Conservation (phyloP, 2,113 vertebrate species). For the Pachyramphus minor region DNA sequence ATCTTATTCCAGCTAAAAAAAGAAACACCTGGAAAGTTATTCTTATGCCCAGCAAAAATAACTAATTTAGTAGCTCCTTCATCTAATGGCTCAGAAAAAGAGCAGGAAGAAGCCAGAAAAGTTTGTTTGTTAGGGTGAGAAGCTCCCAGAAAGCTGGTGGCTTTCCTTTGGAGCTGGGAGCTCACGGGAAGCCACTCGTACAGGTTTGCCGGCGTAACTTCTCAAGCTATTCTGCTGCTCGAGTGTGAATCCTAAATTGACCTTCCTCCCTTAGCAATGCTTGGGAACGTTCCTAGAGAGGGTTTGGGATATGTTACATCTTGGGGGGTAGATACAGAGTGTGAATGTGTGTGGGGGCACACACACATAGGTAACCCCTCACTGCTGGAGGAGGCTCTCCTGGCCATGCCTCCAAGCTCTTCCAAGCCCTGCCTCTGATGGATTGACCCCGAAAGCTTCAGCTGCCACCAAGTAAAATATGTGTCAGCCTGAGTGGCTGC, state of each 20-base stretch:
- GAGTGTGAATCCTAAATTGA: slow-evolving; percentile 28
- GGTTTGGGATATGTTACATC: not conserved
- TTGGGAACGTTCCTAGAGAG: not conserved
- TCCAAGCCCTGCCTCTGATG: not conserved
- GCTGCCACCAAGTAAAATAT: not conserved
- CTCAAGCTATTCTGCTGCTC: not conserved
- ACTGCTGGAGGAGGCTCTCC: not conserved
- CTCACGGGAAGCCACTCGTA: not conserved
- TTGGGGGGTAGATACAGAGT: fast-evolving
- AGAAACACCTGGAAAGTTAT: slow-evolving; percentile 74
- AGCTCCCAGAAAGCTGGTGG: not conserved
- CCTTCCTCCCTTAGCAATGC: not conserved
- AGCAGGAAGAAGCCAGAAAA: not conserved
- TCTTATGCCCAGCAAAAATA: slow-evolving; percentile 58
- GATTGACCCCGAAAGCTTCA: not conserved
- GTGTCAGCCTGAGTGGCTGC: slow-evolving; percentile 23
- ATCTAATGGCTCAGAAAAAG: not conserved
- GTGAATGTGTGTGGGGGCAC: fast-evolving
- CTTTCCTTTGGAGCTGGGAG: not conserved
- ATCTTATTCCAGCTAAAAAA: slow-evolving; percentile 43
- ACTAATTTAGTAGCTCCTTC: slow-evolving; percentile 41
- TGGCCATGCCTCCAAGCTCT: not conserved
- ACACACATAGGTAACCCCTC: not conserved
- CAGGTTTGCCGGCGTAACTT: slow-evolving; percentile 11
- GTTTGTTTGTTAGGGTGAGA: not conserved